These are phyloP conservation scores for Hypotaenidia philippensis DNA, from an alignment of 2,797 vertebrate species.

Conservation along the genomic window DNA sequence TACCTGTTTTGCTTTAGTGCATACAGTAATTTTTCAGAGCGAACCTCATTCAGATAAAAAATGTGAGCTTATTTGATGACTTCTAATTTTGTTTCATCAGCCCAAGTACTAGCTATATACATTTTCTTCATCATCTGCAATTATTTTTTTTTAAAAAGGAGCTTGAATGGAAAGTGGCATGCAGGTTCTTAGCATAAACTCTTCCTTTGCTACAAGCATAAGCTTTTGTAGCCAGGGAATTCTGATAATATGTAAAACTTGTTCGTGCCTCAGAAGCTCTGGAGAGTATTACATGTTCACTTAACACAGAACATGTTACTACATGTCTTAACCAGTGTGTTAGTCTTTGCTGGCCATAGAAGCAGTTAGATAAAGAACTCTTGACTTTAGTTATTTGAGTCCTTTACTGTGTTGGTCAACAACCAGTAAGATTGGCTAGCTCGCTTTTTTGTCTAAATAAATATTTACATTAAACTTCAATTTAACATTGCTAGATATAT, in stretches of 20 bases:
- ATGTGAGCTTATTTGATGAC: not conserved
- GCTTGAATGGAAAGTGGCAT: not conserved
- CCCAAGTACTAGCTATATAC: not conserved
- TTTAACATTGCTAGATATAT: not conserved
- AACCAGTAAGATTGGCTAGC: not conserved
- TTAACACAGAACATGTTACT: not conserved
- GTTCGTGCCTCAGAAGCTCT: not conserved
- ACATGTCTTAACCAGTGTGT: not conserved
- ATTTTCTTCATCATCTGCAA: not conserved
- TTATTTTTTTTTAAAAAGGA: not conserved
- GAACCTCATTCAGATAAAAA: not conserved
- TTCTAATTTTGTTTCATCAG: not conserved
- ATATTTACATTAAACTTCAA: not conserved
- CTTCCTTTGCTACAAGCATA: not conserved
- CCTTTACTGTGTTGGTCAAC: not conserved
- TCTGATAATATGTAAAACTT: not conserved
- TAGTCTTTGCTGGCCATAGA: not conserved
- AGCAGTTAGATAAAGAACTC: not conserved
- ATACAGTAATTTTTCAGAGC: not conserved
- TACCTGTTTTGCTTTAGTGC: not conserved
- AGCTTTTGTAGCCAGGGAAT: not conserved
- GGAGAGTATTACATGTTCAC: not conserved
- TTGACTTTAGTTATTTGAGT: not conserved
- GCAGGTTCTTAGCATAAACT: not conserved
- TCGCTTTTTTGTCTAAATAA: not conserved